phyloP scores from a whole-genome alignment of 1,140 invertebrate genomes.

The Chironomus striatipennis region DNA sequence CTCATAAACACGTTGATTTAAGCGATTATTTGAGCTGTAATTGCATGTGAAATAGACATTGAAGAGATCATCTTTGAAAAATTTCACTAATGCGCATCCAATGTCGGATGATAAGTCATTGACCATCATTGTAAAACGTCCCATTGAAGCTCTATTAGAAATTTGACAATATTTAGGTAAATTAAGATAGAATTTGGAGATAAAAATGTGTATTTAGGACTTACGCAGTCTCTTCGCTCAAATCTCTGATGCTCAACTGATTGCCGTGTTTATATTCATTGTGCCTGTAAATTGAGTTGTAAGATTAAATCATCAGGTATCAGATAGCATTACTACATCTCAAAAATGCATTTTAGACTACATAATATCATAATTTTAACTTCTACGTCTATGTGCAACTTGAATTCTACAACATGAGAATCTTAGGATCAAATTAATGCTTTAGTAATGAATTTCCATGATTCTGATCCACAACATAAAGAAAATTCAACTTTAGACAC shows the following conservation, averaged over 20 bases:
- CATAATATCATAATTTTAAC: too few relatives aligned
- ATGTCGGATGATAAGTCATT: slow-evolving; percentile 33
- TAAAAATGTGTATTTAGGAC: neutral
- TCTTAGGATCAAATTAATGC: too few relatives aligned
- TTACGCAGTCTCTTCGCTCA: neutral
- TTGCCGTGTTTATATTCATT: neutral
- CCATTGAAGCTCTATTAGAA: neutral
- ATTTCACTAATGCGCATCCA: slow-evolving; percentile 32
- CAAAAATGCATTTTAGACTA: too few relatives aligned
- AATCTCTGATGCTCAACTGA: neutral
- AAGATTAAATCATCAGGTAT: neutral
- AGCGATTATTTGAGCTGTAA: slow-evolving; percentile 33
- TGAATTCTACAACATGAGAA: too few relatives aligned
- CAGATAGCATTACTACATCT: too few relatives aligned
- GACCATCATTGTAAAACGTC: slow-evolving; percentile 35
- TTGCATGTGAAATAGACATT: slow-evolving; percentile 34
- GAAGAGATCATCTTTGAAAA: slow-evolving; percentile 26
- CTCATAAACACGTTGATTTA: slow-evolving; percentile 32
- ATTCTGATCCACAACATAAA: too few relatives aligned
- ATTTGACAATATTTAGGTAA: neutral
- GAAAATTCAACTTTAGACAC: too few relatives aligned
- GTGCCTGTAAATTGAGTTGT: neutral
- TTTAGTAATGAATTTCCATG: too few relatives aligned
- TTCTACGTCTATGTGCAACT: too few relatives aligned
- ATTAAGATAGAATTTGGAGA: neutral